phyloP scores from a whole-genome alignment of 2,113 vertebrate species.

The Rallus limicola region DNA sequence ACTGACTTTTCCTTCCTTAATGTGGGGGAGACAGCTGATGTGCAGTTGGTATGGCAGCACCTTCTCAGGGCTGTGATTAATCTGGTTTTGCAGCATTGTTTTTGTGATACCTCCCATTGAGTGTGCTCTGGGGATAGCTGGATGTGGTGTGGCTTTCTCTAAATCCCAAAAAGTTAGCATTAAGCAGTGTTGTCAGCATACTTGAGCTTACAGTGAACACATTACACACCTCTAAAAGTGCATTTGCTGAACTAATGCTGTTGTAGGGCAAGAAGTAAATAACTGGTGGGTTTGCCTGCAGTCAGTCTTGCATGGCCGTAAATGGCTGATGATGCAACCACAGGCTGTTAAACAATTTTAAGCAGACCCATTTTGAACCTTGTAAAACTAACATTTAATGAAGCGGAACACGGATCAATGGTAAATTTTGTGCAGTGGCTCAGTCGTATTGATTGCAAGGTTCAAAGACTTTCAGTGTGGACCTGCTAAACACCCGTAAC shows the following conservation, averaged over 20 bases:
- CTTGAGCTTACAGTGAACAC: not conserved
- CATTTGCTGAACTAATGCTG: not conserved
- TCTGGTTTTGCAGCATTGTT: not conserved
- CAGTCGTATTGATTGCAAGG: slow-evolving; percentile 14
- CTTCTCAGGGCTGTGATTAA: not conserved
- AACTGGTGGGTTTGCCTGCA: not conserved
- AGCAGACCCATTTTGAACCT: not conserved
- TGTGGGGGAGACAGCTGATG: not conserved
- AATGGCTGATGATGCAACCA: not conserved
- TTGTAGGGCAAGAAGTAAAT: not conserved
- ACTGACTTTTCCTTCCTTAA: not conserved
- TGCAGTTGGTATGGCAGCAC: not conserved
- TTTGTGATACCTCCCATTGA: not conserved
- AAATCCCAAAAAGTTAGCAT: not conserved
- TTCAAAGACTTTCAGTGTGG: slow-evolving; percentile 10
- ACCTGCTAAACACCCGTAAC: slow-evolving; percentile 2
- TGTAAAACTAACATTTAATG: slow-evolving; percentile 49
- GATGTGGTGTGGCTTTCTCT: no score
- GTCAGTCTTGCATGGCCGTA: not conserved
- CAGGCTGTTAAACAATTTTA: slow-evolving; percentile 17
- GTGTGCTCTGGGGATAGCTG: not conserved
- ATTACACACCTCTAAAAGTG: not conserved
- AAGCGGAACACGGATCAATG: slow-evolving; percentile 21
- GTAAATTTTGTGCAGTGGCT: not conserved
- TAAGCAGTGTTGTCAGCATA: not conserved